A percentile compares a stretch with the other conserved stretches of the same genome.
phyloP scores from a whole-genome alignment of 64 coral and sea anemone genomes.

The Catalaphyllia jardinei region DNA sequence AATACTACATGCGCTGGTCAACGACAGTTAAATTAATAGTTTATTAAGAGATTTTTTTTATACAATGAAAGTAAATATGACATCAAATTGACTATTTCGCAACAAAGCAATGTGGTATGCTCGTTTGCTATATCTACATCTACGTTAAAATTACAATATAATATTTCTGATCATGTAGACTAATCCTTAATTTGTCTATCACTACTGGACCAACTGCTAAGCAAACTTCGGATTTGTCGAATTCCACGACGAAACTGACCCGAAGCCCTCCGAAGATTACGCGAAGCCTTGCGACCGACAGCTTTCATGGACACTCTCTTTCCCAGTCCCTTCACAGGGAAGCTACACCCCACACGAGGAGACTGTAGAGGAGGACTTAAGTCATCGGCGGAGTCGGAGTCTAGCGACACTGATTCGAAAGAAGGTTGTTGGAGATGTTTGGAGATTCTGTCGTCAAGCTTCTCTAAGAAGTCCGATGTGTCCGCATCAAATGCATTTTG shows the following conservation, averaged over 20 bases:
- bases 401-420: slow-evolving; percentile 8
- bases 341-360: neutral
- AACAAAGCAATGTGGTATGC: neutral
- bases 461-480: slow-evolving; percentile 65
- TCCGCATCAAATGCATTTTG: slow-evolving; percentile 55
- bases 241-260: slow-evolving; percentile 2
- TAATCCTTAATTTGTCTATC: neutral
- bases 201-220: neutral
- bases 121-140: neutral
- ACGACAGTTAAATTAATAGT: too few species aligned
- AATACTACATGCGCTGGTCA: too few species aligned
- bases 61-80: too few species aligned
- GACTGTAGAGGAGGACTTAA: neutral
- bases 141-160: neutral
- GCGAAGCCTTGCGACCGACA: slow-evolving; percentile 4
- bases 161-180: neutral
- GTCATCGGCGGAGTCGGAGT: neutral
- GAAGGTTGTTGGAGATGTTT: slow-evolving; percentile 46
- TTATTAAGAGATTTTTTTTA: too few species aligned
- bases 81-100: too few species aligned
- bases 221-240: neutral
- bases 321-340: neutral
- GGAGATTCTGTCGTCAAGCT: slow-evolving; percentile 73
- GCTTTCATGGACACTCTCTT: slow-evolving; percentile 10
- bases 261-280: slow-evolving; percentile 40